Conservation (phyloP, 2,888 invertebrate species). For the Tethea ocularis region DNA sequence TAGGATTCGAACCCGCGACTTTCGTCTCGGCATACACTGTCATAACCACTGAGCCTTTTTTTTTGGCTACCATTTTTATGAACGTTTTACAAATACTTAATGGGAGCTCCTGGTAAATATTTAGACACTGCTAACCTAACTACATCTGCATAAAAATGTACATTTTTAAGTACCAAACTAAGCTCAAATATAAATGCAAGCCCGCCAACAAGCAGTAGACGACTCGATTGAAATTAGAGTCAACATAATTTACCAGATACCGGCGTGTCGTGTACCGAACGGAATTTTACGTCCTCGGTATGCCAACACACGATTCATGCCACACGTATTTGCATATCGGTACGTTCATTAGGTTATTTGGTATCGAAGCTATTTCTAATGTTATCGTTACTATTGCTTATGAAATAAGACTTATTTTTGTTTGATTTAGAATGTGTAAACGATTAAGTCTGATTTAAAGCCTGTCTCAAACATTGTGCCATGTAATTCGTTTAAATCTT, state of each 20-base stretch:
- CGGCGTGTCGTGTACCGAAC: background rate
- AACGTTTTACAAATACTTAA: too few species aligned
- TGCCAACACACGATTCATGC: slow-evolving; percentile 7
- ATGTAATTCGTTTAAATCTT: slow-evolving; percentile 2
- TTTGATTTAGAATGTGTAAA: background rate
- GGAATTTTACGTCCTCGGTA: slow-evolving; percentile 6
- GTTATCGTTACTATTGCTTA: background rate
- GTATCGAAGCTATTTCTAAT: slow-evolving; percentile 1
- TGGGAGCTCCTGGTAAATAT: too few species aligned
- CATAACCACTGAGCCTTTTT: too few species aligned
- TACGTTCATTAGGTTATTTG: slow-evolving; percentile 3
- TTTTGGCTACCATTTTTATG: too few species aligned
- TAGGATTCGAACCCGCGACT: too few species aligned
- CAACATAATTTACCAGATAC: slow-evolving; percentile 18
- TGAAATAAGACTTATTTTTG: background rate
- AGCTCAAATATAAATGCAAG: slow-evolving; percentile 13
- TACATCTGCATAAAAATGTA: background rate
- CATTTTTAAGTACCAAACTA: background rate
- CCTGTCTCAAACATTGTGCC: background rate
- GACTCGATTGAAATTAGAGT: slow-evolving; percentile 22
- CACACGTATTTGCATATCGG: slow-evolving; percentile 8
- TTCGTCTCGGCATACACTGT: too few species aligned
- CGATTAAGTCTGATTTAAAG: background rate
- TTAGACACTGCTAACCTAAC: too few species aligned
- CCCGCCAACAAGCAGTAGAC: slow-evolving; percentile 9